Evolutionary conservation across 2,888 invertebrate species (phyloP), one percentile per base, ranked within the genome.

Genomic region (Notodonta dromedarius): DNA sequence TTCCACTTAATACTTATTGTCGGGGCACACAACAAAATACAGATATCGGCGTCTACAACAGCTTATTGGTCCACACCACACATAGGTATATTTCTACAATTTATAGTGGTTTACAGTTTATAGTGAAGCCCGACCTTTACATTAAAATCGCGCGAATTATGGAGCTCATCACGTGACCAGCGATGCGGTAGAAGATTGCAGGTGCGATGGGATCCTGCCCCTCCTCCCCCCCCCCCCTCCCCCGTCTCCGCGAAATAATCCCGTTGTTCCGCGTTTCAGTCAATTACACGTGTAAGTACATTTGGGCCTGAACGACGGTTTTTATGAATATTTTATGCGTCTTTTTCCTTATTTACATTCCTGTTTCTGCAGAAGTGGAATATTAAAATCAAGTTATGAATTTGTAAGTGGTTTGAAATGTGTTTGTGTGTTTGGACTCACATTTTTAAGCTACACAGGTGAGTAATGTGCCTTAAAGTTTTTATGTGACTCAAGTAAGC

Each of bases 151-250:
- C 66, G 70, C 71, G 75, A 79, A 83, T 83, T 83, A 80, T 80
- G 77, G 73, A 77, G 77, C 81, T 81, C 82, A 82, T 83, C 80
- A 78, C 72, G 66, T 62, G 69, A 71, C 74, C 78, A 75, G 75
- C 70, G 76, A 76, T 74, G 79, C 81, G 78, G 71, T 69, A 69
- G 70, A 76, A 79, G 78, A 82, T 83, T 79, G 76, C 74, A 77
- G 67, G 70, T 73, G 64, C 65, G 55, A 40, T 14, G 39, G 61
- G 57, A 62, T 52, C 58, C 64, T 66, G 68, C 71, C 69, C 68
- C 70, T 69, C 71, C 71, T 73, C 70, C 67, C 69, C 71, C 69
- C 68, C 70, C 69, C 71, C 69, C 68, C 70, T 69, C 71, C 71
- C 71, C 70, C 67, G 69, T 57, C 69, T 68, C 71, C 70, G 66